phyloP scores from a whole-genome alignment of 1,140 invertebrate species.

The Dendroctonus ponderosae region DNA sequence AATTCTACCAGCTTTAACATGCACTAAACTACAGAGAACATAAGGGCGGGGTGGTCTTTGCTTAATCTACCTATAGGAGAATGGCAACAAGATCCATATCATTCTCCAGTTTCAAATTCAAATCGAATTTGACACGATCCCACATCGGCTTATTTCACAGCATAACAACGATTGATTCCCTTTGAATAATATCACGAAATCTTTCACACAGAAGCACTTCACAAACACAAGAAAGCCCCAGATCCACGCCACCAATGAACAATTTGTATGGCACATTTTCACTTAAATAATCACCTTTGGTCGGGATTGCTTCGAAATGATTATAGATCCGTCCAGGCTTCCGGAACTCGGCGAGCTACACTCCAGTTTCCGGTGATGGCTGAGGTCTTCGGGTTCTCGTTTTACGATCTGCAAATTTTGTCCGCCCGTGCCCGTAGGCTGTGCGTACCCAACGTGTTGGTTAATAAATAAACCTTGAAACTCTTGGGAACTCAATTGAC shows the following conservation, averaged over 20 bases:
- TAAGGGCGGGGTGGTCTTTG: not conserved
- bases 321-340: conserved; percentile 46
- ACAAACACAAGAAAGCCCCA: conserved; percentile 2
- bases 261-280: not conserved
- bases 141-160: too few relatives aligned
- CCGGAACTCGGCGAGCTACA: conserved; percentile 47
- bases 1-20: conserved; percentile 33
- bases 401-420: conserved; percentile 58
- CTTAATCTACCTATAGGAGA: conserved; percentile 13
- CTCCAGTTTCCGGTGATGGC: conserved; percentile 53
- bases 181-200: not conserved
- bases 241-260: conserved; percentile 8
- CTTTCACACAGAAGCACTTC: conserved; percentile 6
- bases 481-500: conserved; percentile 52
- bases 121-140: too few relatives aligned
- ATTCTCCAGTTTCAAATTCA: conserved; percentile 16
- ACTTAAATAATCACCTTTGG: conserved; percentile 46
- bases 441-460: conserved; percentile 53
- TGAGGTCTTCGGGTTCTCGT: conserved; percentile 66
- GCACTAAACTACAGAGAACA: conserved; percentile 33
- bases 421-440: conserved; percentile 46
- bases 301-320: conserved; percentile 48
- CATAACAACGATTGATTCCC: too few relatives aligned
- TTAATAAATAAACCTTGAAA: conserved; percentile 64
- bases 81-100: conserved; percentile 28